Evolutionary conservation across 2,888 invertebrate genomes (phyloP).

Genomic region (Drosophila helvetica): DNA sequence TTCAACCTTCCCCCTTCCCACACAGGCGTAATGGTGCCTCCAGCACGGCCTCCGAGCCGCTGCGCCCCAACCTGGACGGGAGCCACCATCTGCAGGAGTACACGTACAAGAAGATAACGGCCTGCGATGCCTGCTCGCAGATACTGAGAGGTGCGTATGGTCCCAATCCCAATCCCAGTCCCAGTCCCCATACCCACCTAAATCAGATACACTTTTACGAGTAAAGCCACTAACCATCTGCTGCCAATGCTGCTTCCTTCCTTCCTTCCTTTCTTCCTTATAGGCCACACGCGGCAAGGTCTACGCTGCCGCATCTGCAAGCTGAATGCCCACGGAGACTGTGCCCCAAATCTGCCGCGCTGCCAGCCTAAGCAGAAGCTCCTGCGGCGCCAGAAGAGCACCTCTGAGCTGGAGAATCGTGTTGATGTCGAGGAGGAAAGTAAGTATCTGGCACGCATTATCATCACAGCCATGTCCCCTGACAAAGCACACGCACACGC

Average conservation of each 20-base stretch:
- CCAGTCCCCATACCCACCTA: no score
- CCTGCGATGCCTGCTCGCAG: conserved; percentile 96
- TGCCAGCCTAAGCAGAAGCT: conserved; percentile 94
- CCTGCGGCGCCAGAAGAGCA: conserved; percentile 94
- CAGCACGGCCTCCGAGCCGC: conserved; percentile 84
- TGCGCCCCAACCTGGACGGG: conserved; percentile 83
- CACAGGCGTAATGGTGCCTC: conserved; percentile 89
- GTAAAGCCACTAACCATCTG: background rate
- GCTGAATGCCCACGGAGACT: conserved; percentile 95
- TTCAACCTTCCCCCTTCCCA: conserved; percentile 13
- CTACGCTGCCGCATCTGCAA: conserved; percentile 95
- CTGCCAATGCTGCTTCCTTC: background rate
- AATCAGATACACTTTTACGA: background rate
- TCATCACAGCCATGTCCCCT: conserved; percentile 32
- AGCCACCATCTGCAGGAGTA: conserved; percentile 95
- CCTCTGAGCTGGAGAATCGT: conserved; percentile 91
- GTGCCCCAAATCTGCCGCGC: conserved; percentile 91
- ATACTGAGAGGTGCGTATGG: conserved; percentile 90
- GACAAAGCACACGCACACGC: conserved; percentile 1
- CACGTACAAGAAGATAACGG: conserved; percentile 97
- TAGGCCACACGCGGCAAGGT: conserved; percentile 96
- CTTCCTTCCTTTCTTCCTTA: background rate
- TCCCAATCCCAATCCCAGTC: background rate
- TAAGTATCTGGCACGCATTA: conserved; percentile 85
- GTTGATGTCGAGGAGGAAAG: conserved; percentile 91